These are phyloP conservation scores for Didymodactylos carnosus DNA, from an alignment of 2,888 invertebrate species.

Conservation along the genomic window DNA sequence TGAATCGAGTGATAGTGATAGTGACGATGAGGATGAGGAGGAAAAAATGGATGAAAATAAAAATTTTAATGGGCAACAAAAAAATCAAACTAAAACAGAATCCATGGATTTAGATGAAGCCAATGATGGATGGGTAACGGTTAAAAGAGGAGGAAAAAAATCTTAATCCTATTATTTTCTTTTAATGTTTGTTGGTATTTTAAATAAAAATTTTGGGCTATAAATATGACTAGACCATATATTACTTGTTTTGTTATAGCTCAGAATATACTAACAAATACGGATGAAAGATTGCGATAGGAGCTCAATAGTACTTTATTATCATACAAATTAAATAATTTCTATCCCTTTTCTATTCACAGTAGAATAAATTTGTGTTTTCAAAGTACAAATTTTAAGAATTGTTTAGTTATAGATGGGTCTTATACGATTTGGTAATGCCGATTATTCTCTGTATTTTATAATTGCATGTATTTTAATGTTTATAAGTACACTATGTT, in stretches of 20 bases:
- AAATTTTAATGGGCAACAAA: not conserved
- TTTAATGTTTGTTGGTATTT: too few species aligned
- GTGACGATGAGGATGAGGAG: not conserved
- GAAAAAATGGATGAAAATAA: not conserved
- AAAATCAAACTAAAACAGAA: not conserved
- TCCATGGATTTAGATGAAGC: not conserved
- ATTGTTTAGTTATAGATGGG: not conserved
- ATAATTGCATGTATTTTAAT: conserved; percentile 4
- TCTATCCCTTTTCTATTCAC: too few species aligned
- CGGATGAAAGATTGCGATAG: too few species aligned
- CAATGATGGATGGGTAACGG: not conserved
- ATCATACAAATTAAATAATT: too few species aligned
- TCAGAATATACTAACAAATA: too few species aligned
- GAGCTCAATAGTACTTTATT: too few species aligned
- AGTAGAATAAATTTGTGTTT: too few species aligned
- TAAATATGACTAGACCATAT: too few species aligned
- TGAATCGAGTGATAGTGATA: not conserved
- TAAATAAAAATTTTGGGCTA: too few species aligned
- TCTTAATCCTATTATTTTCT: not conserved
- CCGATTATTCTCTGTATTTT: conserved; percentile 6
- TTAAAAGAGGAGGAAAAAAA: not conserved
- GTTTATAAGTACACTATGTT: not conserved
- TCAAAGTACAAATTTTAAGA: not conserved
- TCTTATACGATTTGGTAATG: conserved; percentile 6
- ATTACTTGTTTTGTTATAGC: too few species aligned